These are phyloP conservation scores for Netelia melanura DNA, from an alignment of 2,888 invertebrate species.

Conservation along the genomic window DNA sequence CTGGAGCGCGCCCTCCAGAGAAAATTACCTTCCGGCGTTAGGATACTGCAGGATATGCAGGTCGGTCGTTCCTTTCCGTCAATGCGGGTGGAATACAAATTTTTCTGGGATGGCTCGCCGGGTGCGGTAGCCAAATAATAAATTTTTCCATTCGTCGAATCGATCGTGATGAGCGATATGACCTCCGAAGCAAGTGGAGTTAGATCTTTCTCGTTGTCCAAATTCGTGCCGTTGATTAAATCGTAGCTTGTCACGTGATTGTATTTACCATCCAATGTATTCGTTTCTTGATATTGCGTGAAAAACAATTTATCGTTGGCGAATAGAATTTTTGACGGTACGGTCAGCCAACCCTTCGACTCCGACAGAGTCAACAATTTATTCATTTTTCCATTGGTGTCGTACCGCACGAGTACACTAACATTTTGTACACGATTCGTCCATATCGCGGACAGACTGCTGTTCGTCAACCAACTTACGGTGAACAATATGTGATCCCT, in stretches of 20 bases:
- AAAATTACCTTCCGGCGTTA: conserved; percentile 86
- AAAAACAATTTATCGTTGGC: conserved; percentile 85
- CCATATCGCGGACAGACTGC: conserved; percentile 91
- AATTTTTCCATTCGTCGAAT: conserved; percentile 81
- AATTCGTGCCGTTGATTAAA: conserved; percentile 51
- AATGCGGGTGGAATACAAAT: conserved; percentile 86
- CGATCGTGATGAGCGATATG: conserved; percentile 72
- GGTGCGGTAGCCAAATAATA: conserved; percentile 90
- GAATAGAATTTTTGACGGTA: conserved; percentile 86
- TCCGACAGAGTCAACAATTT: conserved; percentile 86
- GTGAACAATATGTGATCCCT: conserved; percentile 89
- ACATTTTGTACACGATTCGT: conserved; percentile 94
- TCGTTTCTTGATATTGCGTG: conserved; percentile 76
- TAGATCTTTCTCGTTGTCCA: conserved; percentile 75
- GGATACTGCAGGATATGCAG: conserved; percentile 90
- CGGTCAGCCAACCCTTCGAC: conserved; percentile 90
- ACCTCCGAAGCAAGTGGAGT: conserved; percentile 76
- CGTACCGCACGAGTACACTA: conserved; percentile 88
- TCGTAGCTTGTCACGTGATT: conserved; percentile 79
- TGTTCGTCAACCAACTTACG: conserved; percentile 91
- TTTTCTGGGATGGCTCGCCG: conserved; percentile 89
- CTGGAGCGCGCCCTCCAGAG: conserved; percentile 19
- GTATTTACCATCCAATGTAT: conserved; percentile 77
- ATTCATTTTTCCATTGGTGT: conserved; percentile 77
- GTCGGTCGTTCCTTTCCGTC: conserved; percentile 84